Conservation (phyloP, 2,888 invertebrate genomes). For the Drosophila crucigera region DNA sequence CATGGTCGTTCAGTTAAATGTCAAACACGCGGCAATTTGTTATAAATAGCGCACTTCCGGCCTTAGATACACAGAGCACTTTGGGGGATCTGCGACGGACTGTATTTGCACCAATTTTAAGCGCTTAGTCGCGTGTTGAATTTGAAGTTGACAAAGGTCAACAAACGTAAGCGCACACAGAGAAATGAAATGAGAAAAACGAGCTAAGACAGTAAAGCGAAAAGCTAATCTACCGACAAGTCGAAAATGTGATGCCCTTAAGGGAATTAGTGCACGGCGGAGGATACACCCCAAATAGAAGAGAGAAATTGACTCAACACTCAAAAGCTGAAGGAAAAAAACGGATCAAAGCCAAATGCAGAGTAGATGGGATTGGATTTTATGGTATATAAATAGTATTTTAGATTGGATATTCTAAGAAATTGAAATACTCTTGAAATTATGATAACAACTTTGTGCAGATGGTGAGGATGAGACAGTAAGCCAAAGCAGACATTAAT, state of each 20-base stretch:
- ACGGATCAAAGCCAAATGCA: neutral
- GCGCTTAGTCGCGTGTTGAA: slow-evolving; percentile 76
- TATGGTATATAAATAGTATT: slow-evolving; percentile 7
- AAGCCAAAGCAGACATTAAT: neutral
- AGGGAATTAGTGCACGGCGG: slow-evolving; percentile 38
- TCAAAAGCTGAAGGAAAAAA: neutral
- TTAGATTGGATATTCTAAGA: neutral
- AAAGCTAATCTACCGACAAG: slow-evolving; percentile 58
- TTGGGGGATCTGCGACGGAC: slow-evolving; percentile 23
- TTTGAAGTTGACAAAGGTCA: slow-evolving; percentile 74
- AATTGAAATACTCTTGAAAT: slow-evolving; percentile 4
- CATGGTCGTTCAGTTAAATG: slow-evolving; percentile 65
- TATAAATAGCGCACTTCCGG: slow-evolving; percentile 81
- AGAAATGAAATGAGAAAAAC: slow-evolving; percentile 8
- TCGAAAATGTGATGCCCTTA: slow-evolving; percentile 59
- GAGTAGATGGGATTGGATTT: slow-evolving; percentile 4
- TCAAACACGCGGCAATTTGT: slow-evolving; percentile 78
- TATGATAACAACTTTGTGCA: neutral
- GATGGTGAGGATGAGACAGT: neutral
- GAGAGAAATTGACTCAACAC: slow-evolving; percentile 15
- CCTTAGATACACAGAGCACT: slow-evolving; percentile 49
- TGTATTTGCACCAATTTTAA: slow-evolving; percentile 73
- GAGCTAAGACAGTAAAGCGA: slow-evolving; percentile 32
- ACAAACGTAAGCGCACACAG: slow-evolving; percentile 59
- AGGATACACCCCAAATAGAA: neutral